Conservation (phyloP, 2,797 vertebrate genomes). For the Botia almorhae region DNA sequence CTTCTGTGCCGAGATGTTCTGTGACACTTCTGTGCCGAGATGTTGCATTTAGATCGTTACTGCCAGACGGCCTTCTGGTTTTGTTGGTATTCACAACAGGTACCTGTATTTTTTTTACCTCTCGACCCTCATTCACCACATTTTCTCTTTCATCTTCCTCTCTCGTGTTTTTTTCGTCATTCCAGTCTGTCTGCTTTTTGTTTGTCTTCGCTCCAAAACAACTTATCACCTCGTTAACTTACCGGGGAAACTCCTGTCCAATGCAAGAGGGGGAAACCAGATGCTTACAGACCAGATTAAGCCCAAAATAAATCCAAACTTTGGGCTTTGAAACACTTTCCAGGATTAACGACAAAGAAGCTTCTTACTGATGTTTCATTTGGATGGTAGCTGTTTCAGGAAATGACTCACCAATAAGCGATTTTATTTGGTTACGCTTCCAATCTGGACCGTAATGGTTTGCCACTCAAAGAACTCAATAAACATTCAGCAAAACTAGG, state of each 20-base stretch:
- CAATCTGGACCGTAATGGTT: constrained; percentile 20
- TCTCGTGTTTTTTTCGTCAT: constrained; percentile 35
- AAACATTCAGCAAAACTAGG: constrained; percentile 32
- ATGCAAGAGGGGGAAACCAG: constrained; percentile 12
- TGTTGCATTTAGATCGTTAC: constrained; percentile 55
- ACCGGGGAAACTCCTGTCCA: not conserved
- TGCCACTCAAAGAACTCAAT: constrained; percentile 23
- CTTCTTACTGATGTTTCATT: constrained; percentile 7
- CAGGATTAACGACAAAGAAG: constrained; percentile 18
- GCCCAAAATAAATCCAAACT: constrained; percentile 26
- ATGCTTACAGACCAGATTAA: constrained; percentile 29
- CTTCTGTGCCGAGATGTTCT: constrained; percentile 53
- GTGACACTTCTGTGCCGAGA: constrained; percentile 62
- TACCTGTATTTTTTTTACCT: constrained; percentile 2
- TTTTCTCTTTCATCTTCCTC: constrained; percentile 4
- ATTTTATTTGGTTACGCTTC: constrained; percentile 35
- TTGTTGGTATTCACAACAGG: constrained; percentile 47
- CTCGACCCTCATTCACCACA: not conserved
- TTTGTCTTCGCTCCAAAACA: constrained; percentile 25
- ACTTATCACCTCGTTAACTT: constrained; percentile 6
- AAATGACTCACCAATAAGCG: not conserved
- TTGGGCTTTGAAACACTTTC: constrained; percentile 23
- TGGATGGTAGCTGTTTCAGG: not conserved
- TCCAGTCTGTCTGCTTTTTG: constrained; percentile 2
- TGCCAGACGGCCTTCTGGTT: constrained; percentile 35